phyloP scores from a whole-genome alignment of 2,113 vertebrate genomes.

The Burhinus bistriatus region DNA sequence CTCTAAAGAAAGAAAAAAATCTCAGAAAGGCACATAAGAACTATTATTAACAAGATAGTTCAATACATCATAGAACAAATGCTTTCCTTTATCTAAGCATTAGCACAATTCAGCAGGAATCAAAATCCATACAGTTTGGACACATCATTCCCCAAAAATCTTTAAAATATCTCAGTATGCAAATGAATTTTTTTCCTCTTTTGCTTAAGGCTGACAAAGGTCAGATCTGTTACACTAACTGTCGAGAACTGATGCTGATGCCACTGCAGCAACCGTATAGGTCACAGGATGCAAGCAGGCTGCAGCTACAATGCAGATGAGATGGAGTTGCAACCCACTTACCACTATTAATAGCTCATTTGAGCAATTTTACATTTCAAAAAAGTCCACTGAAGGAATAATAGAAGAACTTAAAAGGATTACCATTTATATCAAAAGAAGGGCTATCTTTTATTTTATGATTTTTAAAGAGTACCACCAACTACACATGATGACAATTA shows the following conservation, averaged over 20 bases:
- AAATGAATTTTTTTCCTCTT: background rate
- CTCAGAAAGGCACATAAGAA: background rate
- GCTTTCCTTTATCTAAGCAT: background rate
- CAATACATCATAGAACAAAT: background rate
- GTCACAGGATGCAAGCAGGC: background rate
- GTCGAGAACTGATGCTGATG: background rate
- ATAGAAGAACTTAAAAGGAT: background rate
- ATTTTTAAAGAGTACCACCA: background rate
- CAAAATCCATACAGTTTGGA: background rate
- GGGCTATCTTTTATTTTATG: background rate
- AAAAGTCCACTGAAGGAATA: background rate
- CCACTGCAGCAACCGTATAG: background rate
- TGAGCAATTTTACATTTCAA: background rate
- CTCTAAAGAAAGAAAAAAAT: background rate
- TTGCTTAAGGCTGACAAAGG: background rate
- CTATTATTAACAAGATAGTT: background rate
- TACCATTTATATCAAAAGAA: background rate
- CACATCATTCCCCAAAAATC: background rate
- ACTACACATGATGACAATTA: background rate
- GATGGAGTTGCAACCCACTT: background rate
- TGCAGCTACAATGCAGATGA: fast-evolving
- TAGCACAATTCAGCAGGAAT: background rate
- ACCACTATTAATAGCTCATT: background rate
- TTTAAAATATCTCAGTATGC: background rate
- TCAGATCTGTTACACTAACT: background rate